Conservation (phyloP, 2,888 invertebrate genomes). For the Andricus curvator region DNA sequence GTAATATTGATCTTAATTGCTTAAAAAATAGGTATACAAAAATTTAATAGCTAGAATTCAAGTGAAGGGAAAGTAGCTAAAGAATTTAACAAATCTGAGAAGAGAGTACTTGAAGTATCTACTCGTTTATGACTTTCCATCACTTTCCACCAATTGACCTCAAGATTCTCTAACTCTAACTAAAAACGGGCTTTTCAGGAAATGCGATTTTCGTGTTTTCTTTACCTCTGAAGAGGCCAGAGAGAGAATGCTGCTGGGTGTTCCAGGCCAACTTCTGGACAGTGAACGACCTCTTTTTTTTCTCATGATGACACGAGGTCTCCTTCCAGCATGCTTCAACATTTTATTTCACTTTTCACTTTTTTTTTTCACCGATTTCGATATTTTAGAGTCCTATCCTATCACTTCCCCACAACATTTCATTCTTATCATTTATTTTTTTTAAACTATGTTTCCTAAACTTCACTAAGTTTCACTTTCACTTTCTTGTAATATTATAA, state of each 20-base stretch:
- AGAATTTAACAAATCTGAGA: not conserved
- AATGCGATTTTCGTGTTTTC: conserved; percentile 16
- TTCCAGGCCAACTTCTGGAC: conserved; percentile 75
- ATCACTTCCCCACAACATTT: conserved; percentile 10
- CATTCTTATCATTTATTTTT: not conserved
- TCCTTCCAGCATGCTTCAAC: conserved; percentile 72
- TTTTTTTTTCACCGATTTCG: not conserved
- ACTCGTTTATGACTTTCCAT: not conserved
- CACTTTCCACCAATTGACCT: conserved; percentile 35
- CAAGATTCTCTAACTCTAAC: not conserved
- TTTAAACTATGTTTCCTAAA: not conserved
- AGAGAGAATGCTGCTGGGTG: conserved; percentile 70
- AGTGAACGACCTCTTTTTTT: conserved; percentile 72
- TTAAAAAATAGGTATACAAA: too few species aligned
- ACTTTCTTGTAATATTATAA: conserved; percentile 12
- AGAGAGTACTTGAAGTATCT: not conserved
- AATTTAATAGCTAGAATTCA: not conserved
- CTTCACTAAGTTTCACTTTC: not conserved
- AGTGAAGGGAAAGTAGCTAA: not conserved
- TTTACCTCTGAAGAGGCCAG: conserved; percentile 56
- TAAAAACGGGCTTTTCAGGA: conserved; percentile 13
- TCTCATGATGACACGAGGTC: conserved; percentile 67
- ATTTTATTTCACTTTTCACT: conserved; percentile 57
- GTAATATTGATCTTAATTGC: too few species aligned
- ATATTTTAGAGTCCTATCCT: not conserved